Evolutionary conservation across 2,113 vertebrate genomes (phyloP), one percentile per base, ranked within the genome.

Genomic region (Sclerurus mexicanus): DNA sequence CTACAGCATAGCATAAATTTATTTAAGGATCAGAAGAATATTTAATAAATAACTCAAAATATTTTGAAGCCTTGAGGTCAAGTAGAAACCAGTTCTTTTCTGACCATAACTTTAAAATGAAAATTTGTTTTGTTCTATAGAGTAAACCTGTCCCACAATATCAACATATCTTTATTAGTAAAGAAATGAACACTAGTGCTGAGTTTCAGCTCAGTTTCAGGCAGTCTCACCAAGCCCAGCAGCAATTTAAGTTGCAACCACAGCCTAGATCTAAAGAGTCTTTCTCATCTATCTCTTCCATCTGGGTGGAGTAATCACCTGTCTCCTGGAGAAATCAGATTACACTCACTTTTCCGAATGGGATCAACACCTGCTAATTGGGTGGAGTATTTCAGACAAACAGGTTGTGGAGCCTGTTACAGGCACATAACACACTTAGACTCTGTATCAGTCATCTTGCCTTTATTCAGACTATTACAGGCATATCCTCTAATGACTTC

Each of bases 321-420:
- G 87, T 64, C 77, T 87, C 35, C 86, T 64, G 68, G 23, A 92
- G 64, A 91, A 87, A 89, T 60, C 55, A 92, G 92, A 92, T 75
- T 89, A 75, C 62, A 78, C 47, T 59, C 52, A 30, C 73, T 83
- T 90, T 95, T 92, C 92, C 3, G 3, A 93, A 78, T 6, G 47
- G 75, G 73, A 92, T 88, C 87, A 95, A 69, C 89, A 94, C 78
- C 88, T 95, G 88, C 53, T 96, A 76, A 89, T 40, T 73, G 72
- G 78, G 88, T 83, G 90, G 75, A 94, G 87, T 18, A 59, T 69
- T 74, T 90, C 79, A 93, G 87, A 85, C 67, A 79, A 83, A 66
- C 17, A 9, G 31, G 64, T 66, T 88, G 87, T 86, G 67, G 80
- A 77, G 79, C 79, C 72, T 92, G 59, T 80, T 93, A 60, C 4